phyloP scores from a whole-genome alignment of 1,140 invertebrate genomes.

The Scaptomyza hsui region DNA sequence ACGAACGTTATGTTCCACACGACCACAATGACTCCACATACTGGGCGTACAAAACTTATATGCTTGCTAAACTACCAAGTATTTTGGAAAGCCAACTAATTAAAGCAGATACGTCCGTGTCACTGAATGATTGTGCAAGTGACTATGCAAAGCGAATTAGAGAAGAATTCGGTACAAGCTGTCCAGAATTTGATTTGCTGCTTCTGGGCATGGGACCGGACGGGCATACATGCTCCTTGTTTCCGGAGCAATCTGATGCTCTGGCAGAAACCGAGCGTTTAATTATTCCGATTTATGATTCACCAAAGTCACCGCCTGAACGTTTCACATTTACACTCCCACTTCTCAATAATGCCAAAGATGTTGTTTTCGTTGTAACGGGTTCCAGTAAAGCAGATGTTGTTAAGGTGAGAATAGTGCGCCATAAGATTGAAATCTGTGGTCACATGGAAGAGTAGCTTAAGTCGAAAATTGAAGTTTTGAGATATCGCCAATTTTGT shows the following conservation, averaged over 20 bases:
- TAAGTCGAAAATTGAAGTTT: no score
- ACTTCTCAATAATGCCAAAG: slow-evolving; percentile 94
- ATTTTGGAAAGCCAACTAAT: slow-evolving; percentile 89
- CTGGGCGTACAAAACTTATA: slow-evolving; percentile 85
- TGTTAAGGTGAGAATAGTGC: slow-evolving; percentile 86
- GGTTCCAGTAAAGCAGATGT: slow-evolving; percentile 95
- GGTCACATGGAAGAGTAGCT: no score
- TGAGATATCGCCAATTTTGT: no score
- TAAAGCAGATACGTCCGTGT: slow-evolving; percentile 87
- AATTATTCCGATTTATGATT: slow-evolving; percentile 94
- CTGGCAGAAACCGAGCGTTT: slow-evolving; percentile 88
- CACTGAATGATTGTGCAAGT: slow-evolving; percentile 91
- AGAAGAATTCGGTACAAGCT: slow-evolving; percentile 86
- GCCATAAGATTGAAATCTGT: no score
- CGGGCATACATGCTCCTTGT: slow-evolving; percentile 99
- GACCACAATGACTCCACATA: slow-evolving; percentile 94
- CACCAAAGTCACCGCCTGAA: slow-evolving; percentile 96
- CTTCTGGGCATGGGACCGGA: slow-evolving; percentile 98
- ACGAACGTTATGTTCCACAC: slow-evolving; percentile 95
- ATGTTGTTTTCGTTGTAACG: slow-evolving; percentile 92
- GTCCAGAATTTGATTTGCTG: slow-evolving; percentile 93
- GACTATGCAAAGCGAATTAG: slow-evolving; percentile 90
- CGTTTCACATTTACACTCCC: slow-evolving; percentile 97
- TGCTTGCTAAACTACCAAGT: slow-evolving; percentile 84
- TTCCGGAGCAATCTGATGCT: slow-evolving; percentile 91